Percentiles rank a stretch among this genome's conserved stretches.
phyloP scores from a whole-genome alignment of 2,113 vertebrate species.

The Sula dactylatra region DNA sequence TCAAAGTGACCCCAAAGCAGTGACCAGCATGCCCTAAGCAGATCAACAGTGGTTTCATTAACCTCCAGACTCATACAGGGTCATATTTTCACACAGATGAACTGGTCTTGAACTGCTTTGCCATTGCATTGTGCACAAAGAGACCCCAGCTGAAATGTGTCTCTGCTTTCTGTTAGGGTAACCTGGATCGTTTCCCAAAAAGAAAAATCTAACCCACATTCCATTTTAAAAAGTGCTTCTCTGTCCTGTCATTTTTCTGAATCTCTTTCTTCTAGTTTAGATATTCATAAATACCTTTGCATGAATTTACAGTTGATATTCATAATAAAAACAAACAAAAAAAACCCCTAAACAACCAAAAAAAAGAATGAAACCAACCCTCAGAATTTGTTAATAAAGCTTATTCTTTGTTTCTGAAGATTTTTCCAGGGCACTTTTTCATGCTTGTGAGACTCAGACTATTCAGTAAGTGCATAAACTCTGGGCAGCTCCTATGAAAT shows the following conservation, averaged over 20 bases:
- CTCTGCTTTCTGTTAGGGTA: slow-evolving; percentile 52
- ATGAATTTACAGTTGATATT: not conserved
- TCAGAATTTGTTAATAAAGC: not conserved
- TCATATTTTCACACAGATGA: slow-evolving; percentile 69
- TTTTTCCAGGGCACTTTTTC: not conserved
- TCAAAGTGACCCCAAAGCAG: slow-evolving; percentile 57
- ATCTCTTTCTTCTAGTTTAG: not conserved
- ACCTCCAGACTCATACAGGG: slow-evolving; percentile 40
- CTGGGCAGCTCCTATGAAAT: not conserved
- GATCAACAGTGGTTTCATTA: slow-evolving; percentile 56
- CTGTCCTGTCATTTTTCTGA: not conserved
- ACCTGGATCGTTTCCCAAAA: not conserved
- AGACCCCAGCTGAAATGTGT: not conserved
- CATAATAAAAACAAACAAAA: not conserved
- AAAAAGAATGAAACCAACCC: not conserved
- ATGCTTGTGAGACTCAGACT: not conserved
- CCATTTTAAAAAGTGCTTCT: not conserved
- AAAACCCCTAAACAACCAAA: not conserved
- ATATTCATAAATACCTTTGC: not conserved
- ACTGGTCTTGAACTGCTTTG: slow-evolving; percentile 64
- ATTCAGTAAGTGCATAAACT: not conserved
- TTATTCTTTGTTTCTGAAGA: not conserved
- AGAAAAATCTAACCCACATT: not conserved
- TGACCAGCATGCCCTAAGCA: slow-evolving; percentile 58
- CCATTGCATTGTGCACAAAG: slow-evolving; percentile 21